Evolutionary conservation across 2,888 invertebrate species (phyloP), one percentile per base, ranked within the genome.

Genomic region (Theodoxus fluviatilis): DNA sequence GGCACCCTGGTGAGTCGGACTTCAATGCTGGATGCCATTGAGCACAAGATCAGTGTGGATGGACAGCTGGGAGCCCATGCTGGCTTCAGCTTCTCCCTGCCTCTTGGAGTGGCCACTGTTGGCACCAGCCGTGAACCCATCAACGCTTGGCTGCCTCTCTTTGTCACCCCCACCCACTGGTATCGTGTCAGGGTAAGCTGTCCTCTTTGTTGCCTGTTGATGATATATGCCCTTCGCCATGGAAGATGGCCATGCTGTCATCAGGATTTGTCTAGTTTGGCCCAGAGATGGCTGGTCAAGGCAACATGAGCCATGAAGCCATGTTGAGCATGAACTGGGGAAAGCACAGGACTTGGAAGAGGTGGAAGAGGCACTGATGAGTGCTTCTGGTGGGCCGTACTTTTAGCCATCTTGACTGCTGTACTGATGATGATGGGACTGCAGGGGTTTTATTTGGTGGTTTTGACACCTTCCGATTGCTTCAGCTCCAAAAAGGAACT

Each of bases 111-210:
- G 40, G 78, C 79, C 25, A 80, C 80, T 40, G 75, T 79, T 2
- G 80, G 80, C 7, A 66, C 70, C n/a, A 64, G 74, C n/a, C 67
- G 79, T n/a, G 80, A 80, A 71, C 79, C 80, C 59, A 80, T 80
- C 75, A 80, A 80, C 70, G 79, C 80, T 52, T 80, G 79, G 79
- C 71, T 80, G 18, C 80, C 80, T 28, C 73, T 80, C 12, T 80
- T 75, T 69, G 72, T 79, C 49, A 76, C 71, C 35, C 73, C 73
- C 31, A 73, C 75, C 9, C 80, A 80, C 68, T 80, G 78, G 77
- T 71, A 79, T 28, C 78, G 79, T 68, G 79, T 79, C 1, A 76
- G 79, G 76, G 78, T 80, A 66, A 64, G 49, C 59, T 43, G 2
- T 2, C 22, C 9, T 43, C 15, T 43, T 12, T 43, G 43, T 43